Conservation (phyloP, 1,140 invertebrate species). For the Mactra quadrangularis region DNA sequence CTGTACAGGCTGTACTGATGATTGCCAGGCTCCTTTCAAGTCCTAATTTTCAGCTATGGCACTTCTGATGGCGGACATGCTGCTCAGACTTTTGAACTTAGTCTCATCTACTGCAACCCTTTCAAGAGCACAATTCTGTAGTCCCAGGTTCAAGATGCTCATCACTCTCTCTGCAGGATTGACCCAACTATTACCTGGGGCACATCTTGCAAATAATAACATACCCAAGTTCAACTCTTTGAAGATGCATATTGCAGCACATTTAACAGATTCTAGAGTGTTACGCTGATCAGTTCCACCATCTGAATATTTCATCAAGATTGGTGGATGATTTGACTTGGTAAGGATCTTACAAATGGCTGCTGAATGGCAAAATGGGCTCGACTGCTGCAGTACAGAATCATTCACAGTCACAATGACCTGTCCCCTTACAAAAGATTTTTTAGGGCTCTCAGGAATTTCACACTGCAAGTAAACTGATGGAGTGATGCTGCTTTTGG, state of each 20-base stretch:
- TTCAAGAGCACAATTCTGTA: neutral
- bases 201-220: neutral
- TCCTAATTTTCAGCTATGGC: neutral
- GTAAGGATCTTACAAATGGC: neutral
- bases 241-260: slow-evolving; percentile 32
- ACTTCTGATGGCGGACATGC: neutral
- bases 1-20: slow-evolving; percentile 20
- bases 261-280: slow-evolving; percentile 23
- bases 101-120: neutral
- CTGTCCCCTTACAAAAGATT: slow-evolving; percentile 54
- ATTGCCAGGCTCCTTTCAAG: neutral
- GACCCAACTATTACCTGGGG: slow-evolving; percentile 24
- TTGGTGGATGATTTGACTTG: neutral
- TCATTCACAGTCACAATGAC: slow-evolving; percentile 59
- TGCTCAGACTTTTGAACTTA: neutral
- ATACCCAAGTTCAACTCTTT: slow-evolving; percentile 22
- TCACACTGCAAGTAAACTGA: slow-evolving; percentile 30
- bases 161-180: slow-evolving; percentile 25
- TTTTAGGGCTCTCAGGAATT: slow-evolving; percentile 29
- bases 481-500: slow-evolving; percentile 20
- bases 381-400: slow-evolving; percentile 43
- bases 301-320: slow-evolving; percentile 41
- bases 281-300: slow-evolving; percentile 37
- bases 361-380: slow-evolving; percentile 4
- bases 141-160: neutral